A percentile compares a stretch with the other conserved stretches of the same genome.
These are phyloP conservation scores for Actenoides hombroni DNA, from an alignment of 2,113 vertebrate genomes.

Conservation along the genomic window DNA sequence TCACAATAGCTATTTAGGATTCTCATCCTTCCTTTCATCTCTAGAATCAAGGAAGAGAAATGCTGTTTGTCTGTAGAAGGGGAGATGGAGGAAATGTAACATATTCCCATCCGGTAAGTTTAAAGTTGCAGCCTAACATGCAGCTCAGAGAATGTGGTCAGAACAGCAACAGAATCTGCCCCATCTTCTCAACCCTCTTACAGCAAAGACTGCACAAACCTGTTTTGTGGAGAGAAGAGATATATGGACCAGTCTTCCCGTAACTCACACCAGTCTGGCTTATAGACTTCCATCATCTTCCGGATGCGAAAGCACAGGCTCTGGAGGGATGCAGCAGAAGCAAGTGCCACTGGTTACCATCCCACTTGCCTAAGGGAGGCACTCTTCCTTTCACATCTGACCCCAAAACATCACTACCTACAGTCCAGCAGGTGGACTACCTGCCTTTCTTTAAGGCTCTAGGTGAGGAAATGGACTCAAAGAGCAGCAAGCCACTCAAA, in stretches of 20 bases:
- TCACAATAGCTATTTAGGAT: slow-evolving; percentile 17
- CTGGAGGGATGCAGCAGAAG: slow-evolving; percentile 64
- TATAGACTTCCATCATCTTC: slow-evolving; percentile 97
- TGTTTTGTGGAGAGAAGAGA: slow-evolving; percentile 94
- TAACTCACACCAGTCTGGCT: slow-evolving; percentile 93
- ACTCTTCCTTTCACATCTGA: neutral
- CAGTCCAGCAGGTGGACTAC: neutral
- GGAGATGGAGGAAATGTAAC: neutral
- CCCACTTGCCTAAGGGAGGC: neutral
- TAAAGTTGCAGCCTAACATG: neutral
- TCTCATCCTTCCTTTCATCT: neutral
- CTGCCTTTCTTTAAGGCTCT: neutral
- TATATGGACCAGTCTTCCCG: slow-evolving; percentile 94
- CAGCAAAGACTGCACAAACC: slow-evolving; percentile 69
- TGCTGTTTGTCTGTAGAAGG: neutral
- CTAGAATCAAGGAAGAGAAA: neutral
- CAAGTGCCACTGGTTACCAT: neutral
- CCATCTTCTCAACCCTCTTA: neutral
- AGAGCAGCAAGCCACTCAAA: neutral
- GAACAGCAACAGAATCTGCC: neutral
- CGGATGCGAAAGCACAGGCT: slow-evolving; percentile 91
- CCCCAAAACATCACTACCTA: neutral
- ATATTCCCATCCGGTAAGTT: neutral
- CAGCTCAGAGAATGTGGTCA: neutral
- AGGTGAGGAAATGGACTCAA: neutral